These are phyloP conservation scores for Grammomys dolichurus DNA, from an alignment of 2,113 vertebrate genomes.

Conservation along the genomic window DNA sequence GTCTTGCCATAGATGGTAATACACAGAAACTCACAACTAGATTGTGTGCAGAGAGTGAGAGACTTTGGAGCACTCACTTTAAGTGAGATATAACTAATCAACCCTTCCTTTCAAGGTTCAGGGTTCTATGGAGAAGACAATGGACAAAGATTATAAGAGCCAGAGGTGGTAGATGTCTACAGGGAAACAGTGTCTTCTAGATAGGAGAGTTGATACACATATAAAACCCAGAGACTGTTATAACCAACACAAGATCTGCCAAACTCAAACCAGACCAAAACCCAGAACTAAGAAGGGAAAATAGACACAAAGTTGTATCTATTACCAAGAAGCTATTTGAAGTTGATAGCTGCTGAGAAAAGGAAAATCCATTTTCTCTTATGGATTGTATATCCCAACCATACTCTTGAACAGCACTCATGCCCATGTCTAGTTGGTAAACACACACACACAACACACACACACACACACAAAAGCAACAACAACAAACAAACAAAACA, in stretches of 20 bases:
- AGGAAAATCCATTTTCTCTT: background rate
- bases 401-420: background rate
- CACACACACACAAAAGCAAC: no score
- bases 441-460: background rate
- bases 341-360: background rate
- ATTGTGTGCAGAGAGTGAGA: background rate
- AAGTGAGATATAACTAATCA: background rate
- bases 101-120: background rate
- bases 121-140: background rate
- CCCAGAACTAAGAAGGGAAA: background rate
- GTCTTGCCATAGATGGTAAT: background rate
- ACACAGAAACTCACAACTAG: background rate
- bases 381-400: background rate
- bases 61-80: background rate
- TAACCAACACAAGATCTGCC: background rate
- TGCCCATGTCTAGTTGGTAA: background rate
- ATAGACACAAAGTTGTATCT: background rate
- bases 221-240: background rate
- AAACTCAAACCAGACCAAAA: background rate
- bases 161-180: background rate
- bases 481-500: background rate
- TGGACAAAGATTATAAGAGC: background rate
- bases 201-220: background rate
- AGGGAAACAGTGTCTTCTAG: background rate
- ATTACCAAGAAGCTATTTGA: background rate